Conservation (phyloP, 2,113 vertebrate species). For the Neotragus moschatus region DNA sequence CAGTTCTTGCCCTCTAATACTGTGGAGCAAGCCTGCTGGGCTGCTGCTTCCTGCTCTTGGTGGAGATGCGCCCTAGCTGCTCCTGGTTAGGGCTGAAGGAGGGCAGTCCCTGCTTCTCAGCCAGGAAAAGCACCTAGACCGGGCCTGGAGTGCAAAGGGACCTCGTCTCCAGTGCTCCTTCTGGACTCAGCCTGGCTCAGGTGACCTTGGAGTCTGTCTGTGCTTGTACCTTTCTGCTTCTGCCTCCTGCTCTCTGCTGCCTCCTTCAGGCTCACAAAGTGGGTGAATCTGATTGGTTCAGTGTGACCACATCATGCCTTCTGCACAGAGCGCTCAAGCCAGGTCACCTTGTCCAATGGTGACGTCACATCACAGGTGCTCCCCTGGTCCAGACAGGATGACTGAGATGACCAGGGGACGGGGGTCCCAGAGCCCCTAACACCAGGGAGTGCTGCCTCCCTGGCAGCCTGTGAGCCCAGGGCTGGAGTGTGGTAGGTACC, state of each 20-base stretch:
- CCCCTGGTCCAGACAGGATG: background rate
- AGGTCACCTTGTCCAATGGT: background rate
- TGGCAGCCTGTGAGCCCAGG: background rate
- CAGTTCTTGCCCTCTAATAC: background rate
- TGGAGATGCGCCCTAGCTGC: rapidly evolving
- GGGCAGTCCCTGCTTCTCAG: background rate
- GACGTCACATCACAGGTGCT: rapidly evolving
- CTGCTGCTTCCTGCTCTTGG: background rate
- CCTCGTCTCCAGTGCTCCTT: background rate
- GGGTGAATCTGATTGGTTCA: background rate
- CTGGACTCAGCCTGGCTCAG: background rate
- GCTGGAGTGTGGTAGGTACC: background rate
- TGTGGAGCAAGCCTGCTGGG: background rate
- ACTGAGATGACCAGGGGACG: rapidly evolving
- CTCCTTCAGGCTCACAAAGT: background rate
- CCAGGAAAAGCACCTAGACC: background rate
- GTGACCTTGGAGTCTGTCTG: background rate
- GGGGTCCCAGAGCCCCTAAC: background rate
- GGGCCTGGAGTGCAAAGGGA: rapidly evolving
- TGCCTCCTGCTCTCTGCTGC: background rate
- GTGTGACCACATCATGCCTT: background rate
- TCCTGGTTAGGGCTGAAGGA: background rate
- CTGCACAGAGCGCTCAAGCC: background rate
- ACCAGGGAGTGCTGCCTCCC: background rate
- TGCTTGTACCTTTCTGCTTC: background rate